Evolutionary conservation across 2,113 vertebrate genomes (phyloP), one percentile per base, ranked within the genome.

Genomic region (Nothoprocta pentlandii): DNA sequence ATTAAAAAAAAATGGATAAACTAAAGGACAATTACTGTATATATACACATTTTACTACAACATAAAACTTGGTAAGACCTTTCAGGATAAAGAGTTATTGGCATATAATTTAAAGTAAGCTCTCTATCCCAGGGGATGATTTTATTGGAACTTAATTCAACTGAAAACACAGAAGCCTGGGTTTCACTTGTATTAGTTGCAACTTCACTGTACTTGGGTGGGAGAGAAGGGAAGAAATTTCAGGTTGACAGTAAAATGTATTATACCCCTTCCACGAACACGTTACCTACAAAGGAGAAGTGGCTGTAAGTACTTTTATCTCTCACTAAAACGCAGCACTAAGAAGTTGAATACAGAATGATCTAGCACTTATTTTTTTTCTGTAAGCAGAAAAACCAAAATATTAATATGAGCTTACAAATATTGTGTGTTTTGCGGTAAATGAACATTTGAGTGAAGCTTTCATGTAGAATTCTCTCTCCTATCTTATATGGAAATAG

Each of bases 381-480:
- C 53, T 80, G 8, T 39, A 14, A 59, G 68, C 53, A 73, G 84
- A 87, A 74, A 44, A 20, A 34, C 34, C 63, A 12, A 77, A 9
- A 2, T 54, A 58, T 84, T 76, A 10, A 0, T 41, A 39, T 25
- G 30, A 5, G 12, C 44, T 78, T 22, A 39, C 25, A 69, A 30
- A 67, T 32, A 5, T 1, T 32, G 44, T 21, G 63, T 44, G 70
- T 68, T 59, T 66, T 0, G 5, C 39, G 87, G 73, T 59, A 76
- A 76, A 67, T 42, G 77, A 76, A 66, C 87, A 92, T 88, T 75
- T 63, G 66, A 68, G 23, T 6, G 88, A 23, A 44, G 71, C 93
- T 97, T 96, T 94, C 78, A 44, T 67, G 76, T 81, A 80, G 95
- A 85, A 68, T 82, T 92, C 4, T 5, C 56, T 92, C 85, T 91